Evolutionary conservation across 2,797 vertebrate species (phyloP).

Genomic region (Typhlichthys eigenmanni): DNA sequence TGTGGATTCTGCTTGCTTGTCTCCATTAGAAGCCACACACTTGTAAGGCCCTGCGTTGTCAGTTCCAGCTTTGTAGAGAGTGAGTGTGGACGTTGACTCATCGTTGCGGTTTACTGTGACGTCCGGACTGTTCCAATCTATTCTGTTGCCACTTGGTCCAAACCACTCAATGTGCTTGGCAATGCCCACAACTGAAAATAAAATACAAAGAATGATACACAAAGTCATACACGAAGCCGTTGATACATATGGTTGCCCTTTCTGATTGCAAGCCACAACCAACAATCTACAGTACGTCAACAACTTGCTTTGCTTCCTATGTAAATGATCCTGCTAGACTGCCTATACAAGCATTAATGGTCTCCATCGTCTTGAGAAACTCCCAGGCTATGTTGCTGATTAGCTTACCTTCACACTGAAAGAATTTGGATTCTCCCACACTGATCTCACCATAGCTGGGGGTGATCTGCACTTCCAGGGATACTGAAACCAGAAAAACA

Average conservation of each 20-base stretch:
- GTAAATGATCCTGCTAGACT: no score
- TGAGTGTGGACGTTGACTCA: slow-evolving; percentile 92
- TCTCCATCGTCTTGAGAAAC: background rate
- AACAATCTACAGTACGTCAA: no score
- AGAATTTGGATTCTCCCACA: slow-evolving; percentile 97
- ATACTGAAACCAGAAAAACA: slow-evolving; percentile 72
- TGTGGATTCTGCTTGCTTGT: slow-evolving; percentile 87
- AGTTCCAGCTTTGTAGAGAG: slow-evolving; percentile 90
- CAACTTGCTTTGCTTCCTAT: no score
- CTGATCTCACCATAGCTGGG: slow-evolving; percentile 95
- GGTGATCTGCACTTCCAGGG: slow-evolving; percentile 93
- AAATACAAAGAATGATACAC: slow-evolving; percentile 17
- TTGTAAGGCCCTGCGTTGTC: slow-evolving; percentile 94
- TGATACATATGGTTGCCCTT: background rate
- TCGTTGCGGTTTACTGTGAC: slow-evolving; percentile 89
- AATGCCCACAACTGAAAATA: slow-evolving; percentile 83
- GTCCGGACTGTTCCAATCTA: slow-evolving; percentile 87
- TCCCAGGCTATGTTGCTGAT: background rate
- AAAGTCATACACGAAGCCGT: background rate
- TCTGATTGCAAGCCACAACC: background rate
- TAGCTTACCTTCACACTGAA: slow-evolving; percentile 92
- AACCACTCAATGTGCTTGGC: slow-evolving; percentile 95
- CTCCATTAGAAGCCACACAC: slow-evolving; percentile 86
- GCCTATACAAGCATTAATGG: no score
- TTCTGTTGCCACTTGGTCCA: slow-evolving; percentile 88